A percentile compares a stretch with the other conserved stretches of the same genome.
These are phyloP conservation scores for Hypotaenidia okinawae DNA, from an alignment of 2,797 vertebrate genomes.

Conservation along the genomic window DNA sequence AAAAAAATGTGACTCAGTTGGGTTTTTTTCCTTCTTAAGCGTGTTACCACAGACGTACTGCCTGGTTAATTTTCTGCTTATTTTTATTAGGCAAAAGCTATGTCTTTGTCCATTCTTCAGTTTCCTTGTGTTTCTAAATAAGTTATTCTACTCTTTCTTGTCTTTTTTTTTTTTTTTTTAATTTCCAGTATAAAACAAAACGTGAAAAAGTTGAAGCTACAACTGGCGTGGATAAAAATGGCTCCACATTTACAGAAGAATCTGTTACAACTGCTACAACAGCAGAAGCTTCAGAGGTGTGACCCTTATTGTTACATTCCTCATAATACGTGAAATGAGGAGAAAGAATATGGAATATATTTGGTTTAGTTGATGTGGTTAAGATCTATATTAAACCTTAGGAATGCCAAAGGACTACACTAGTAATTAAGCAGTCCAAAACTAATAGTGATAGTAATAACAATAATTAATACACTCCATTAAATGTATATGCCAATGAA, in stretches of 20 bases:
- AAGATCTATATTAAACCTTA: too few relatives aligned
- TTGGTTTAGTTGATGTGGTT: background rate
- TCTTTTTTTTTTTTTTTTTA: background rate
- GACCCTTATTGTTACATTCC: background rate
- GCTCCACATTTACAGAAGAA: constrained; percentile 44
- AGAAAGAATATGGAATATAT: background rate
- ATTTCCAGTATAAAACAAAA: constrained; percentile 91
- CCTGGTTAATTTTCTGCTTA: background rate
- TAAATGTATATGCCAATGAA: background rate
- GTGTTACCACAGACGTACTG: too few relatives aligned
- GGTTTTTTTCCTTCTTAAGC: too few relatives aligned
- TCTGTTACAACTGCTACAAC: constrained; percentile 74
- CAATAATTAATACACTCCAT: background rate
- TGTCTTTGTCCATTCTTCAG: background rate
- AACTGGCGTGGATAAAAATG: constrained; percentile 47
- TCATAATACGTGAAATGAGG: background rate
- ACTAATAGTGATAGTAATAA: background rate
- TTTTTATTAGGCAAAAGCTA: background rate
- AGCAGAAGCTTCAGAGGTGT: constrained; percentile 79
- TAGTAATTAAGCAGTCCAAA: background rate
- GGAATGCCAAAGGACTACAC: background rate
- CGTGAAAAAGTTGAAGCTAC: constrained; percentile 83
- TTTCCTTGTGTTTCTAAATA: background rate
- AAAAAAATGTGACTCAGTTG: too few relatives aligned
- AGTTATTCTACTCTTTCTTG: background rate